These are phyloP conservation scores for Luperina nickerlii DNA, from an alignment of 2,888 invertebrate genomes.

Conservation along the genomic window DNA sequence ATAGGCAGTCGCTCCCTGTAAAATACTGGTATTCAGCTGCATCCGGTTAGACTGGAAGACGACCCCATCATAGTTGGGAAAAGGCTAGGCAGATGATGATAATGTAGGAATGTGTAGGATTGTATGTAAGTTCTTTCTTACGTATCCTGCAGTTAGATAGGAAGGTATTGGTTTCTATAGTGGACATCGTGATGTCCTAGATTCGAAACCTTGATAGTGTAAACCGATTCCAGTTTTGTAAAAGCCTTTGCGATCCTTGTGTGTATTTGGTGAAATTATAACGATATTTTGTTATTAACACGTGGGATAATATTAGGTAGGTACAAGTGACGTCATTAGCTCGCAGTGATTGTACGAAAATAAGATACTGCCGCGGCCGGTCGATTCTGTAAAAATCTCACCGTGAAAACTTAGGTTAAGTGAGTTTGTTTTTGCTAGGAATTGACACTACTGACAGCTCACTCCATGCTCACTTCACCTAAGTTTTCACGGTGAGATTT, in stretches of 20 bases:
- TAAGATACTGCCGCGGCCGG: background rate
- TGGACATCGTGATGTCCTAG: background rate
- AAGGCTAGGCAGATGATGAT: too few relatives aligned
- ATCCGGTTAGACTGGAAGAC: too few relatives aligned
- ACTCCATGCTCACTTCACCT: too few relatives aligned
- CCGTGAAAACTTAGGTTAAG: too few relatives aligned
- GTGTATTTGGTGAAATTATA: background rate
- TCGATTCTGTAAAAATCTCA: too few relatives aligned
- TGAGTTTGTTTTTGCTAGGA: too few relatives aligned
- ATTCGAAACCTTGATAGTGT: background rate
- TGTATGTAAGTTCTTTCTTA: background rate
- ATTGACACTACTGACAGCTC: too few relatives aligned
- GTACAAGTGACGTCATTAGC: constrained; percentile 29
- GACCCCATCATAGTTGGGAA: too few relatives aligned
- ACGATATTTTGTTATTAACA: background rate
- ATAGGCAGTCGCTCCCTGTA: too few relatives aligned
- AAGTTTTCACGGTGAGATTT: too few relatives aligned
- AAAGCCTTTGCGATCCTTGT: background rate
- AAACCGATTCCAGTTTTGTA: background rate
- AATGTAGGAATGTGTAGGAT: too few relatives aligned
- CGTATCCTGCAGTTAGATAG: background rate
- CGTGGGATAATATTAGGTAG: background rate
- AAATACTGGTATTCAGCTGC: too few relatives aligned
- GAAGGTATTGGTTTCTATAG: background rate
- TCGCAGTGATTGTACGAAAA: background rate